Percentiles rank a stretch among this genome's conserved stretches.
phyloP scores from a whole-genome alignment of 2,888 invertebrate genomes.

The Pantelozetes paolii region DNA sequence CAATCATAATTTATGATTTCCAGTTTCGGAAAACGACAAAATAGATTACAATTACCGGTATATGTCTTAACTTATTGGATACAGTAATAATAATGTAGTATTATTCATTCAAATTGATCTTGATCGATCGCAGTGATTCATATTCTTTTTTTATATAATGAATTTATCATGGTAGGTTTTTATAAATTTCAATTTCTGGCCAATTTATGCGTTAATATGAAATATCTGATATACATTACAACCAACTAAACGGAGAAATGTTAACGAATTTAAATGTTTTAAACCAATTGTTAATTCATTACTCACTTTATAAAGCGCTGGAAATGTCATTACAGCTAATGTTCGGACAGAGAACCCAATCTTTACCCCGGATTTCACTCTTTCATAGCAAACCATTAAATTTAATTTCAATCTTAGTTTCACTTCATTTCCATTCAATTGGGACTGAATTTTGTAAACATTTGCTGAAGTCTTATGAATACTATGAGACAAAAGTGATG shows the following conservation, averaged over 20 bases:
- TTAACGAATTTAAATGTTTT: not conserved
- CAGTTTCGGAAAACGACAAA: too few species aligned
- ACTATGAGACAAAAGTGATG: not conserved
- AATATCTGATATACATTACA: not conserved
- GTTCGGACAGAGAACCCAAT: not conserved
- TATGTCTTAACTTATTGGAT: too few species aligned
- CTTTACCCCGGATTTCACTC: not conserved
- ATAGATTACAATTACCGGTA: too few species aligned
- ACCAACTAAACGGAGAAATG: not conserved
- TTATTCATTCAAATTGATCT: too few species aligned
- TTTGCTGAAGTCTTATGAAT: not conserved
- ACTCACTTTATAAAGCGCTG: not conserved
- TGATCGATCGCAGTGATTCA: too few species aligned
- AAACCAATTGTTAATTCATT: too few species aligned
- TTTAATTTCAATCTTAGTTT: not conserved
- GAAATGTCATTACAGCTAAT: conserved; percentile 2
- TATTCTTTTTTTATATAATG: too few species aligned
- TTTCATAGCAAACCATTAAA: not conserved
- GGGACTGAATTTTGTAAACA: not conserved
- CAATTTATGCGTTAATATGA: not conserved
- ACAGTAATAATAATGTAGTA: too few species aligned
- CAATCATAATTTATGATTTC: too few species aligned
- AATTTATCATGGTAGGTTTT: too few species aligned
- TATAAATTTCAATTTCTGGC: too few species aligned
- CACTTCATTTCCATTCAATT: not conserved